Evolutionary conservation across 1,140 invertebrate genomes (phyloP).

Genomic region (Babylonia areolata): DNA sequence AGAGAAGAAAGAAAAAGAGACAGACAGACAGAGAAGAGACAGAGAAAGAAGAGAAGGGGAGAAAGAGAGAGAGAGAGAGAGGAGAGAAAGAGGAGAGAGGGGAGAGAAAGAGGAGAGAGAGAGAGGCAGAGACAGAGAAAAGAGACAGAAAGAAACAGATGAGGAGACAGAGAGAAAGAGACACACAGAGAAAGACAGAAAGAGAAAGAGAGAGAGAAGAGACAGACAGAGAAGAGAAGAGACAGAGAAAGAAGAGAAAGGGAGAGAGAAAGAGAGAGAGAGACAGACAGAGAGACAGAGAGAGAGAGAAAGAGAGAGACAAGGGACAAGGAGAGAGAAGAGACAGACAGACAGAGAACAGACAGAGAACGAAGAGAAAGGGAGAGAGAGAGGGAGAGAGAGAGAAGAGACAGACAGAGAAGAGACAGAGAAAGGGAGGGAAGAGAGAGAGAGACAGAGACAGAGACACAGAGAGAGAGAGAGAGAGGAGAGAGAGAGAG

Average conservation of each 20-base stretch:
- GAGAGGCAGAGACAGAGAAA: too few species aligned
- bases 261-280: neutral
- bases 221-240: neutral
- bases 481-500: neutral
- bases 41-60: too few species aligned
- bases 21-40: too few species aligned
- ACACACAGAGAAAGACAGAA: neutral
- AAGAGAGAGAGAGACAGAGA: neutral
- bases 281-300: neutral
- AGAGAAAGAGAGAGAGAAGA: neutral
- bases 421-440: neutral
- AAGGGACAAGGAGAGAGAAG: neutral
- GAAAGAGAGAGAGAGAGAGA: too few species aligned
- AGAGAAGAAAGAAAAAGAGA: too few species aligned
- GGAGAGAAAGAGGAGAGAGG: too few species aligned
- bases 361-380: too few species aligned
- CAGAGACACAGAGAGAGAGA: neutral
- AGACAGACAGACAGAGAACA: neutral
- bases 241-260: too few species aligned
- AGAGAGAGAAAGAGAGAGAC: neutral
- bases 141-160: too few species aligned
- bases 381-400: neutral
- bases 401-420: too few species aligned
- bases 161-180: too few species aligned
- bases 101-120: too few species aligned